Evolutionary conservation across 2,113 vertebrate species (phyloP).

Genomic region (Hypocryptadius cinnamomeus): DNA sequence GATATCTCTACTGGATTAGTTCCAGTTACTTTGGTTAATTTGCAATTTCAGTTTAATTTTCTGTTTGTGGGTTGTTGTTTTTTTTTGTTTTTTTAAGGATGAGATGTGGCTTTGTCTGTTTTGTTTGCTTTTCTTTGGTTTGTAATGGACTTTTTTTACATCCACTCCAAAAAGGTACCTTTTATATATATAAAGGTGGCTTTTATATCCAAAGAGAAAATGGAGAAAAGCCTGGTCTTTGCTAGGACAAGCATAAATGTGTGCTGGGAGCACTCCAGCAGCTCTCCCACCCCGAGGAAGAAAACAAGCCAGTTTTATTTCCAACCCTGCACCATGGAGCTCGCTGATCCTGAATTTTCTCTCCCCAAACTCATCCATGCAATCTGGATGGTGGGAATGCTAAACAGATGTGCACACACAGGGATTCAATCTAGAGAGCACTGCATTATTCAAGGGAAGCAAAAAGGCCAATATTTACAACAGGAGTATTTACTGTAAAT

Average conservation of each 20-base stretch:
- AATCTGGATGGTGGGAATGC: not conserved
- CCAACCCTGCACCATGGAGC: not conserved
- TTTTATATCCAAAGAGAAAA: not conserved
- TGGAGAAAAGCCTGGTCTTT: not conserved
- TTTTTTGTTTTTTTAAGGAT: not conserved
- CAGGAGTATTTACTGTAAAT: not conserved
- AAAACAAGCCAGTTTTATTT: not conserved
- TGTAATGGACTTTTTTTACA: not conserved
- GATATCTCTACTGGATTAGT: not conserved
- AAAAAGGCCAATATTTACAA: not conserved
- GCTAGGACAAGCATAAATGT: fast-evolving
- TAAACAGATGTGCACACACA: not conserved
- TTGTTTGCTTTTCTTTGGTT: not conserved
- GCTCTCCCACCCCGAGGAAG: not conserved
- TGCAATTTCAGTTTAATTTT: not conserved
- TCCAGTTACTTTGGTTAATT: not conserved
- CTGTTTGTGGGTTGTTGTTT: fast-evolving
- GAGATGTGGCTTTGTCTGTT: not conserved
- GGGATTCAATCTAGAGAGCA: not conserved
- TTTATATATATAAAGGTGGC: no score
- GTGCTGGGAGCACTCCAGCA: not conserved
- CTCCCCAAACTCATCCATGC: not conserved
- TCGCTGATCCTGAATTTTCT: not conserved
- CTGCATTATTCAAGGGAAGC: not conserved
- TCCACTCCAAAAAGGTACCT: not conserved